These are phyloP conservation scores for Centropus bengalensis DNA, from an alignment of 2,113 vertebrate genomes.

Conservation along the genomic window DNA sequence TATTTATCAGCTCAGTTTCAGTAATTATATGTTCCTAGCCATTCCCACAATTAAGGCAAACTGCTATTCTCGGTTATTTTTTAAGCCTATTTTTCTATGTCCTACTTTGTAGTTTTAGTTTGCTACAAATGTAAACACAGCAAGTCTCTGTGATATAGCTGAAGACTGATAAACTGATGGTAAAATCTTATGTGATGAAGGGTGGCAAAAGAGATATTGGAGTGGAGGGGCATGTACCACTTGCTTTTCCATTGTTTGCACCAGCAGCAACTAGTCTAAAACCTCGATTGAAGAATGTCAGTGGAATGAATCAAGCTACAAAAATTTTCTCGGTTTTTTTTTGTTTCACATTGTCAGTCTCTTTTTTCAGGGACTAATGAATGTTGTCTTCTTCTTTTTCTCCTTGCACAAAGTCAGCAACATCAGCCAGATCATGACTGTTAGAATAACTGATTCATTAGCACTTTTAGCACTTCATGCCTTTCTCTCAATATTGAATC, in stretches of 20 bases:
- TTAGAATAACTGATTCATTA: background rate
- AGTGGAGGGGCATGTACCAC: background rate
- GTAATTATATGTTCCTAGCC: background rate
- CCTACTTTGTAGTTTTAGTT: background rate
- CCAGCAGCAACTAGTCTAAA: background rate
- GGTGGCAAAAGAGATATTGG: fast-evolving
- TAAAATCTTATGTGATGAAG: background rate
- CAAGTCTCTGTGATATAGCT: background rate
- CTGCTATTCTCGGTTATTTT: background rate
- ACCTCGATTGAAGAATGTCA: background rate
- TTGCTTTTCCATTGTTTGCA: background rate
- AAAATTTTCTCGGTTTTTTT: background rate
- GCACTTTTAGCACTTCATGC: background rate
- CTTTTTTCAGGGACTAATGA: background rate
- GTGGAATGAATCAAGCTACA: background rate
- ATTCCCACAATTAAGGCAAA: background rate
- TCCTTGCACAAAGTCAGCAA: background rate
- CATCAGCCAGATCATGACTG: background rate
- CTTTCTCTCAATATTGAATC: background rate
- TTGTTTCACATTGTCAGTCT: background rate
- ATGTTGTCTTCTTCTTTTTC: background rate
- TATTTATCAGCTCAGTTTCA: background rate
- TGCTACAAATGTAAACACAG: background rate
- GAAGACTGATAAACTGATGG: background rate
- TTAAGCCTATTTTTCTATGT: background rate